Evolutionary conservation across 2,888 invertebrate genomes (phyloP).

Genomic region (Dichetophora obliterata): DNA sequence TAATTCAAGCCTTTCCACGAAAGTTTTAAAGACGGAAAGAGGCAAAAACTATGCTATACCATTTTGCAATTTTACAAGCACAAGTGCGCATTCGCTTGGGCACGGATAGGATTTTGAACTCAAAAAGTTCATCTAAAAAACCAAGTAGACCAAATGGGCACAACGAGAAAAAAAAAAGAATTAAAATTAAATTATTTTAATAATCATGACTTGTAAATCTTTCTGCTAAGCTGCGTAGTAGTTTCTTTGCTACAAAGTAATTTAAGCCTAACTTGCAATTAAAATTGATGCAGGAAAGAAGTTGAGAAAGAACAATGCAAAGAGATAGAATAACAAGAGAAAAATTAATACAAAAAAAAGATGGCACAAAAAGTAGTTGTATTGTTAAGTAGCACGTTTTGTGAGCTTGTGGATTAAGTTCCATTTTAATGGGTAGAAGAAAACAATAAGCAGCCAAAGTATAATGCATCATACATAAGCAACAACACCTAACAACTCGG

Average conservation of each 20-base stretch:
- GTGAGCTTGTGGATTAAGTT: background rate
- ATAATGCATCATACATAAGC: background rate
- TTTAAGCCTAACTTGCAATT: constrained; percentile 1
- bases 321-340: background rate
- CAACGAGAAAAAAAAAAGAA: background rate
- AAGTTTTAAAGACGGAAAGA: background rate
- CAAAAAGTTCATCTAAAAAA: background rate
- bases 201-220: constrained; percentile 65
- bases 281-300: constrained; percentile 21
- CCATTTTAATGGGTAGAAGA: background rate
- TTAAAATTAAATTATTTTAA: constrained; percentile 42
- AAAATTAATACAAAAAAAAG: constrained; percentile 18
- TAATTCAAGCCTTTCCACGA: background rate
- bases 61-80: background rate
- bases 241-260: background rate
- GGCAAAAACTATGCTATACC: background rate
- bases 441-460: background rate
- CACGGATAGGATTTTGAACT: background rate
- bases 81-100: background rate
- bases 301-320: background rate
- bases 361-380: constrained; percentile 20
- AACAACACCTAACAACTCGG: too few species aligned
- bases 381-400: background rate
- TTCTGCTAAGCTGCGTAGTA: constrained; percentile 50
- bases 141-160: background rate